Evolutionary conservation across 2,888 invertebrate species (phyloP).

Genomic region (Parapristionchus giblindavisi): DNA sequence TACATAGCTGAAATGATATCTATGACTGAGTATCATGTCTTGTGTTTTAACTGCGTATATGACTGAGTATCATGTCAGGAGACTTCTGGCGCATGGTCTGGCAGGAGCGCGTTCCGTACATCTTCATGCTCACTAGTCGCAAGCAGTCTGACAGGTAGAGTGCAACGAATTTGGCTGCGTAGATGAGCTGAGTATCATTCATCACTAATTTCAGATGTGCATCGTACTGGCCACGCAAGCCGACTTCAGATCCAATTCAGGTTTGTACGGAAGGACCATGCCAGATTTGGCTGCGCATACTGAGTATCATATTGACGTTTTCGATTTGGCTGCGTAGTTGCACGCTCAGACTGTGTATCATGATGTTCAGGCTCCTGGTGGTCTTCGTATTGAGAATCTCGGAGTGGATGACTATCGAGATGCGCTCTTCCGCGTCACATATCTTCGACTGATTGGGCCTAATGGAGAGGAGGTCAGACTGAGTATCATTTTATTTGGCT

Average conservation of each 20-base stretch:
- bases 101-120: conserved; percentile 96
- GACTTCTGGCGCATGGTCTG: conserved; percentile 99
- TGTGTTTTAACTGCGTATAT: conserved; percentile 1
- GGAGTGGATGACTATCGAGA: conserved; percentile 51
- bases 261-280: background rate
- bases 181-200: background rate
- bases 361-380: conserved; percentile 40
- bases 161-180: too few relatives aligned
- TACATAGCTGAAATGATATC: too few relatives aligned
- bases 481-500: background rate
- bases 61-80: conserved; percentile 68
- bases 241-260: conserved; percentile 1
- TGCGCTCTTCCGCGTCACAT: conserved; percentile 63
- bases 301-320: too few relatives aligned
- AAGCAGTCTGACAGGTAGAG: conserved; percentile 45
- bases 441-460: conserved; percentile 56
- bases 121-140: conserved; percentile 93
- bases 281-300: background rate
- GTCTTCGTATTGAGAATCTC: conserved; percentile 47
- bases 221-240: conserved; percentile 35
- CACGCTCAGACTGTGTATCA: too few relatives aligned
- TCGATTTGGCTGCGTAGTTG: too few relatives aligned
- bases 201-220: conserved; percentile 36
- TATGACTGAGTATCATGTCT: background rate
- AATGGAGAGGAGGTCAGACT: conserved; percentile 51